Evolutionary conservation across 1,140 invertebrate species (phyloP), one percentile per base, ranked within the genome.

Genomic region (Nymphalis io): DNA sequence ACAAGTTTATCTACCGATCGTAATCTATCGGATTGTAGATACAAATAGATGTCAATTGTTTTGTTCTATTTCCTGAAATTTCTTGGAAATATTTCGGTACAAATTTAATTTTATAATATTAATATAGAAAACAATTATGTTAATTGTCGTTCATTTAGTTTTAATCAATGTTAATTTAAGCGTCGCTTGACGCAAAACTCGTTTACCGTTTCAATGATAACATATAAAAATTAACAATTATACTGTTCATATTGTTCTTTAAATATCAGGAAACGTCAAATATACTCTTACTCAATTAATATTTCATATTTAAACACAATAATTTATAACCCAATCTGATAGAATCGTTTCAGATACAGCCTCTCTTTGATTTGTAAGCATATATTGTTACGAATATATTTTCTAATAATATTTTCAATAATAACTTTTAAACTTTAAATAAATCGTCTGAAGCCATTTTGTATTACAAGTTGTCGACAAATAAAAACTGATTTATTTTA

Each of bases 1-100:
- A 33, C 18, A 42, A 44, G 48, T 57, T 57, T 68, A 63, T 51
- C 46, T 53, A 61, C 27, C 42, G 60, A 23, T 48, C 27, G 27
- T 51, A 61, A 46, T 48, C 38, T 48, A 33, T 23, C n/a, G 11
- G 10, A 61, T 61, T 61, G 39, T 60, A 42, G 40, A 44, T 33
- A 33, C 27, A 33, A 33, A 33, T 33, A 33, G 27, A 33, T 8
- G 27, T 33, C 27, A 33, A 1, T 33, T 33, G 27, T 33, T 33
- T 33, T 42, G 15, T 15, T 42, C 12, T 2, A 42, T 42, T 15
- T 42, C 40, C 1, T 40, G 10, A 42, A 42, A 15, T 42, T 44
- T 15, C 2, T 11, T 44, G 8, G 27, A 33, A 8, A 1, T 44
- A 15, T 13, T 44, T 44, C 3, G 13, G 4, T 44, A n/a, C 1